Evolutionary conservation across 2,113 vertebrate species (phyloP).

Genomic region (Isichthys henryi): DNA sequence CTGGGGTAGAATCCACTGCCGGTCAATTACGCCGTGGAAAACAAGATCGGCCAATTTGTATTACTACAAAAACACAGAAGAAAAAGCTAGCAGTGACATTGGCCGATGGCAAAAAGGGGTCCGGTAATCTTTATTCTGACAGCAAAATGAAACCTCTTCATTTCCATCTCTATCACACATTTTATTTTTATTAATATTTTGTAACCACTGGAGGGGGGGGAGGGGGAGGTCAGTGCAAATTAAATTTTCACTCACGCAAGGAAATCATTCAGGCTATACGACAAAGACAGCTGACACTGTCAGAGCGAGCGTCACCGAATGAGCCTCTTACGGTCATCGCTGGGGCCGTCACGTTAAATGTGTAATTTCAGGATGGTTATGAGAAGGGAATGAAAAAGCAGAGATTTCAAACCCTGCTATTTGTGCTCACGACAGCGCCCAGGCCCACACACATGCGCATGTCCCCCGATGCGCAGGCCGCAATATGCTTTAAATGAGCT

Average conservation of each 20-base stretch:
- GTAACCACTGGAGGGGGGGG: background rate
- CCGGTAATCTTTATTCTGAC: background rate
- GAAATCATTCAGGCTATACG: background rate
- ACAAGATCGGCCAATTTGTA: background rate
- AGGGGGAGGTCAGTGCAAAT: background rate
- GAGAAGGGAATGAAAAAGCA: background rate
- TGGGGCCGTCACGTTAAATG: conserved; percentile 1
- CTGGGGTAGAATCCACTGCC: background rate
- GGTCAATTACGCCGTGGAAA: background rate
- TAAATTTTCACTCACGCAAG: background rate
- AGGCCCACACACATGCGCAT: conserved; percentile 44
- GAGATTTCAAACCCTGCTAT: conserved; percentile 27
- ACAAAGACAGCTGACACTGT: background rate
- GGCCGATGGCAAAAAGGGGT: background rate
- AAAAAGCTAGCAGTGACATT: background rate
- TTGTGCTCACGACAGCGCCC: conserved; percentile 38
- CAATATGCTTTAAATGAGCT: conserved; percentile 69
- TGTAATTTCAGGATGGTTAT: conserved; percentile 14
- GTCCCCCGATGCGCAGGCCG: conserved; percentile 49
- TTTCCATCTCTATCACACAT: background rate
- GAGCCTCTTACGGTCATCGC: background rate
- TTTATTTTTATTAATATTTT: background rate
- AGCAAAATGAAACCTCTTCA: background rate
- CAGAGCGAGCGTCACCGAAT: background rate
- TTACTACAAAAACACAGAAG: background rate